Percentiles rank a stretch among this genome's conserved stretches.
Conservation (phyloP, 2,797 vertebrate species). For the Botia almorhae region DNA sequence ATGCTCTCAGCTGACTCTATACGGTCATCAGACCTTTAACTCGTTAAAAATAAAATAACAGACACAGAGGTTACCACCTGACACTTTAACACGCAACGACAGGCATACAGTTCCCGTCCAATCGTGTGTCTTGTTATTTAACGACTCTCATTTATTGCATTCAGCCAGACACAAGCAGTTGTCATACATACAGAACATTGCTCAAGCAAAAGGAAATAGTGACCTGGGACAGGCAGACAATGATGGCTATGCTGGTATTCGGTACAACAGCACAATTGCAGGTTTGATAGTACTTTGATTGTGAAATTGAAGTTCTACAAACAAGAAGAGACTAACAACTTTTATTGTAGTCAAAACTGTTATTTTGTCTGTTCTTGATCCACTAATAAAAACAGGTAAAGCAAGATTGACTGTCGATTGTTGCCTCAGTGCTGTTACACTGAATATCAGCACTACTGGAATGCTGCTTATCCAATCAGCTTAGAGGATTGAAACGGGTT, state of each 20-base stretch:
- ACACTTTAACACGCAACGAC: not conserved
- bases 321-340: not conserved
- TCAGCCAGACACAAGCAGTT: constrained; percentile 15
- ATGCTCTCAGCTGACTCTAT: not conserved
- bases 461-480: not conserved
- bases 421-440: no score
- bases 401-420: no score
- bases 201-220: constrained; percentile 29
- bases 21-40: not conserved
- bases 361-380: not conserved
- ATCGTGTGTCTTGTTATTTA: constrained; percentile 32
- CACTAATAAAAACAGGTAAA: no score
- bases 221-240: no score
- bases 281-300: no score
- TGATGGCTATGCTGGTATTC: no score
- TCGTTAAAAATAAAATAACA: not conserved
- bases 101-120: not conserved
- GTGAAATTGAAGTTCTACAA: no score
- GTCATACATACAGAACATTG: constrained; percentile 30
- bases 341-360: not conserved
- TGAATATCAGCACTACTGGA: not conserved
- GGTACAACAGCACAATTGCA: no score
- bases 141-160: constrained; percentile 10
- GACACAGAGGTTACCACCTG: not conserved
- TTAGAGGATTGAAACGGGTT: not conserved